Percentiles rank a stretch among this genome's conserved stretches.
These are phyloP conservation scores for Euwallacea fornicatus DNA, from an alignment of 1,140 invertebrate genomes.

Conservation along the genomic window DNA sequence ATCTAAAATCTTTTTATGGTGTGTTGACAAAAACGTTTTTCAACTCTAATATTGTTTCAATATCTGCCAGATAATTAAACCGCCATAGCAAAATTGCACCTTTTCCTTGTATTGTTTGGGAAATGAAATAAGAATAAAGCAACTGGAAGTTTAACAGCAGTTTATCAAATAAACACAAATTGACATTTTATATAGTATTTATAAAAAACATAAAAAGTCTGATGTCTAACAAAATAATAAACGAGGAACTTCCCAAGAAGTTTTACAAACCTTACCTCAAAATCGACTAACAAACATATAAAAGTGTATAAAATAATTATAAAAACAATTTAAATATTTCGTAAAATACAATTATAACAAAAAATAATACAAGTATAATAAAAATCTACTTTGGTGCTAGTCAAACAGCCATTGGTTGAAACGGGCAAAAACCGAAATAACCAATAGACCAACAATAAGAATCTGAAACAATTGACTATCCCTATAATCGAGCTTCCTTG, in stretches of 20 bases:
- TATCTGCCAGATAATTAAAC: no score
- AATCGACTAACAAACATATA: constrained; percentile 53
- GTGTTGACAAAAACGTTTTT: no score
- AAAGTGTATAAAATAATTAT: constrained; percentile 54
- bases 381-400: constrained; percentile 53
- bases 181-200: constrained; percentile 53
- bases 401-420: constrained; percentile 49
- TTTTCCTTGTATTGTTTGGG: no score
- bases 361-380: constrained; percentile 48
- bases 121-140: neutral
- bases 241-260: constrained; percentile 49
- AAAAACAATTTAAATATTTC: constrained; percentile 53
- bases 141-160: constrained; percentile 49
- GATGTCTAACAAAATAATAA: constrained; percentile 53
- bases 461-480: constrained; percentile 54
- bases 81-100: no score
- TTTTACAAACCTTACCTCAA: constrained; percentile 50
- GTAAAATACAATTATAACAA: constrained; percentile 49
- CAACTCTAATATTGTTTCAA: no score
- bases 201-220: constrained; percentile 55
- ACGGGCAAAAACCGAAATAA: constrained; percentile 48
- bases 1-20: no score
- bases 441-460: constrained; percentile 50
- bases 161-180: constrained; percentile 54
- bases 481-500: constrained; percentile 46